phyloP scores from a whole-genome alignment of 2,113 vertebrate genomes.

The Gulo gulo region DNA sequence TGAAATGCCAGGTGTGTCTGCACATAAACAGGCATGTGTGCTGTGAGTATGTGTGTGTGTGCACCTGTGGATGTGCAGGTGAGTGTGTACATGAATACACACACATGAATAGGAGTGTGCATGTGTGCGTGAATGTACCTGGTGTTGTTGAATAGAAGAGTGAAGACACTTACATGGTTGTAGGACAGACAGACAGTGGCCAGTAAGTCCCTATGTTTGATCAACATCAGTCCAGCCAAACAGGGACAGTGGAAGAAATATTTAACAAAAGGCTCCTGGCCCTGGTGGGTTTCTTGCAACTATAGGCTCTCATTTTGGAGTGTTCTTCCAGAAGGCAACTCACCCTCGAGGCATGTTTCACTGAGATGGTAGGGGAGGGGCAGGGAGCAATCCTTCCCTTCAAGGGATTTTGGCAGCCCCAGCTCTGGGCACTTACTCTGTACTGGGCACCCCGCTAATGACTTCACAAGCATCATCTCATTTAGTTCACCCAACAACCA shows the following conservation, averaged over 20 bases:
- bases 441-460: accelerated
- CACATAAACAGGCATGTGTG: too few species aligned
- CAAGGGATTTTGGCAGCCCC: accelerated
- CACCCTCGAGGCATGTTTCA: neutral
- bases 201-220: neutral
- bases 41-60: neutral
- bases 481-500: neutral
- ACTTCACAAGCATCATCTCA: accelerated
- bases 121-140: neutral
- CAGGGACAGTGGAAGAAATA: neutral
- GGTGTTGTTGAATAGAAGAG: neutral
- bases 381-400: neutral
- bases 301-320: neutral
- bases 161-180: neutral
- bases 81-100: neutral
- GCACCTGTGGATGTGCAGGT: accelerated
- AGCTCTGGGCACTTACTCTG: accelerated
- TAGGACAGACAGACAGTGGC: neutral
- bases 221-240: neutral
- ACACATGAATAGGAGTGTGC: neutral
- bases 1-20: neutral
- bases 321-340: neutral
- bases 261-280: neutral
- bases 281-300: neutral
- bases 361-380: neutral